A percentile compares a stretch with the other conserved stretches of the same genome.
These are phyloP conservation scores for Pseudopleuronectes americanus DNA, from an alignment of 2,797 vertebrate species.

Conservation along the genomic window DNA sequence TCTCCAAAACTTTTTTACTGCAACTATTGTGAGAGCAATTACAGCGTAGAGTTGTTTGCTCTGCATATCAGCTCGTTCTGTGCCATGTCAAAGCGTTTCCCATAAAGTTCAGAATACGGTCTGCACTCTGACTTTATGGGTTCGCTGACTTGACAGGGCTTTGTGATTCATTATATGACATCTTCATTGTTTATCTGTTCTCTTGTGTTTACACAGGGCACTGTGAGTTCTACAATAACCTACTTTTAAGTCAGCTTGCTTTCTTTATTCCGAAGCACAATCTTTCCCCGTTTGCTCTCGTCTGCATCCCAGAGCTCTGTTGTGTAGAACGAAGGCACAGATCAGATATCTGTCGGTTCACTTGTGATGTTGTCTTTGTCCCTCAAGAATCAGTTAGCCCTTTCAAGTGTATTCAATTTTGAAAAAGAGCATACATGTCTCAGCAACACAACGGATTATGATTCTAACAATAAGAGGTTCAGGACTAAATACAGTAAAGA, in stretches of 20 bases:
- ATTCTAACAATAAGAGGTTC: background rate
- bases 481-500: background rate
- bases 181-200: background rate
- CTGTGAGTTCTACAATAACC: background rate
- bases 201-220: background rate
- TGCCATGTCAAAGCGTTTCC: background rate
- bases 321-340: background rate
- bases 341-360: conserved; percentile 3
- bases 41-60: too few species aligned
- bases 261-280: conserved; percentile 7
- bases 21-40: too few species aligned
- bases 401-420: conserved; percentile 2
- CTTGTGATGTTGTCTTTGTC: conserved; percentile 2
- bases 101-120: background rate
- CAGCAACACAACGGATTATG: too few species aligned
- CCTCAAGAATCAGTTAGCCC: background rate
- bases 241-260: conserved; percentile 1
- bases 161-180: background rate
- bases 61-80: background rate
- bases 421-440: background rate
- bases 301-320: background rate
- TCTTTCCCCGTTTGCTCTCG: conserved; percentile 4
- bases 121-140: background rate
- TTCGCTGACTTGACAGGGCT: too few species aligned
- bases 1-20: too few species aligned